phyloP scores from a whole-genome alignment of 1,140 invertebrate genomes.

The Eciton burchellii region DNA sequence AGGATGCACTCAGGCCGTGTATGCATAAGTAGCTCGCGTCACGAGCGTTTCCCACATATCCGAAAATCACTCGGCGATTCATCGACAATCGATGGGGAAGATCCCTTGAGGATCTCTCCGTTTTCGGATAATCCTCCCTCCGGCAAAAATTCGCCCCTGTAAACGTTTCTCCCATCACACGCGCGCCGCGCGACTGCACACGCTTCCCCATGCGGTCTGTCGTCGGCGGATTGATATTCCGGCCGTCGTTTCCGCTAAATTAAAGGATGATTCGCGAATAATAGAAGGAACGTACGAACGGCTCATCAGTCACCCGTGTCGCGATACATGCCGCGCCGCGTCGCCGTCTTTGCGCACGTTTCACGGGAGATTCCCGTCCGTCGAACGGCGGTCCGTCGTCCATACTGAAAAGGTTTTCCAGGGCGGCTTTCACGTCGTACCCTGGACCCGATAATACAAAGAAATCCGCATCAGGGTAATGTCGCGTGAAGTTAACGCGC shows the following conservation, averaged over 20 bases:
- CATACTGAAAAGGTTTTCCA: constrained; percentile 55
- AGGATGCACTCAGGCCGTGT: constrained; percentile 30
- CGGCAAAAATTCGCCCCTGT: not conserved
- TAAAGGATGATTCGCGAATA: constrained; percentile 35
- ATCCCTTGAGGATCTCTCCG: not conserved
- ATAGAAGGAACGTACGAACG: constrained; percentile 13
- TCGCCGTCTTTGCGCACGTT: constrained; percentile 54
- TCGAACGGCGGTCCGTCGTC: constrained; percentile 62
- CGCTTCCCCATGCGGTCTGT: not conserved
- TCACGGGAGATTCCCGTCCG: constrained; percentile 36
- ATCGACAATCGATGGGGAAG: not conserved
- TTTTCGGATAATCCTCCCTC: not conserved
- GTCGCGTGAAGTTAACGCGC: constrained; percentile 76
- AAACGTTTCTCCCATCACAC: not conserved
- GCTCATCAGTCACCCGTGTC: constrained; percentile 40
- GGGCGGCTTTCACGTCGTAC: constrained; percentile 46
- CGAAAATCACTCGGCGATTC: constrained; percentile 28
- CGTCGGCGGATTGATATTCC: constrained; percentile 8
- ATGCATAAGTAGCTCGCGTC: constrained; percentile 16
- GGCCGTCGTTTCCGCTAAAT: not conserved
- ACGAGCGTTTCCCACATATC: not conserved
- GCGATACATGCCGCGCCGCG: constrained; percentile 17
- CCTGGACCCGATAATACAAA: constrained; percentile 68
- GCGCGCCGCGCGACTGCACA: no score
- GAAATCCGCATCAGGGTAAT: constrained; percentile 79